These are phyloP conservation scores for Emys orbicularis DNA, from an alignment of 2,797 vertebrate species.

Conservation along the genomic window DNA sequence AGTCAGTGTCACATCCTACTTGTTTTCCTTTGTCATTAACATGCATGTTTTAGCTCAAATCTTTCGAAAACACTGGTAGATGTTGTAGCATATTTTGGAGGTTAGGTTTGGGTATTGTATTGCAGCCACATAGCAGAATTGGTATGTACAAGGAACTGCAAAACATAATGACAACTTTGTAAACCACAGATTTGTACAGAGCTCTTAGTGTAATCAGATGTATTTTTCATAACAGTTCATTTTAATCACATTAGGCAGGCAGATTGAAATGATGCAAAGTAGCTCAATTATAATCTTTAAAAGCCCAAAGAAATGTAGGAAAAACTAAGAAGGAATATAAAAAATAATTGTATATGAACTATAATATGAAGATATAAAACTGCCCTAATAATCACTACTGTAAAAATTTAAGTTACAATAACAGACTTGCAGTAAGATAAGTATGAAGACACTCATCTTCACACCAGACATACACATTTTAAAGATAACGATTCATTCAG, in stretches of 20 bases:
- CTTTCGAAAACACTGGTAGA: background rate
- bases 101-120: background rate
- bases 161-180: background rate
- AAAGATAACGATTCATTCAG: background rate
- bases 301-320: background rate
- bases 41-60: background rate
- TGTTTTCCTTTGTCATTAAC: background rate
- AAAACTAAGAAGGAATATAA: background rate
- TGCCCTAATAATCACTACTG: background rate
- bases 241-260: background rate
- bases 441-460: background rate
- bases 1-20: background rate
- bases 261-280: background rate
- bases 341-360: background rate
- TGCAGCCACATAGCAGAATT: background rate
- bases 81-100: background rate
- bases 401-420: background rate
- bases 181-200: background rate
- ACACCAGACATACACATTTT: background rate
- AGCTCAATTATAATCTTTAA: background rate
- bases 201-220: background rate
- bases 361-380: background rate
- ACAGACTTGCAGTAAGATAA: background rate
- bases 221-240: background rate
- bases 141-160: background rate